phyloP scores from a whole-genome alignment of 2,888 invertebrate genomes.

The Aphidius colemani region DNA sequence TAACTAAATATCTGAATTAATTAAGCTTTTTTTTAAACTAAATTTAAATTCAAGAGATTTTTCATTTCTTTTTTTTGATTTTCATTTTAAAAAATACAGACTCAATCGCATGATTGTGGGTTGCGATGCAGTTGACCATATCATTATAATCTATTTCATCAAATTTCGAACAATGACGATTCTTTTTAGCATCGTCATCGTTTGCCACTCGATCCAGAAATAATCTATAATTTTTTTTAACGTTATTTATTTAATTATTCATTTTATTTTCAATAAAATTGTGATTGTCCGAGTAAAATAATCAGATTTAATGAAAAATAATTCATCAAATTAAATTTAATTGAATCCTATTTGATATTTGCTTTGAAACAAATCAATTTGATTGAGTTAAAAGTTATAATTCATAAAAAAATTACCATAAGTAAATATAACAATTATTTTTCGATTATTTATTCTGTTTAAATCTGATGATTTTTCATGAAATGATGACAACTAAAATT shows the following conservation, averaged over 20 bases:
- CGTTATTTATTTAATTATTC: not conserved
- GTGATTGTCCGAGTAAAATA: not conserved
- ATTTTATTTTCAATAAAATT: not conserved
- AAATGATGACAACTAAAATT: no score
- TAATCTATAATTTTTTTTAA: slow-evolving; percentile 23
- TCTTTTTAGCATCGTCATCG: slow-evolving; percentile 3
- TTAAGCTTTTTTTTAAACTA: no score
- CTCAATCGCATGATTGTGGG: slow-evolving; percentile 33
- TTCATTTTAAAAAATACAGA: slow-evolving; percentile 21
- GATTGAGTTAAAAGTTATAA: no score
- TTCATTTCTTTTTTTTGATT: not conserved
- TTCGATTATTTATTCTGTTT: no score
- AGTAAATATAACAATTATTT: no score
- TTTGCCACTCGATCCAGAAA: slow-evolving; percentile 23
- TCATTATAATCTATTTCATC: slow-evolving; percentile 25
- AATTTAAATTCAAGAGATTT: not conserved
- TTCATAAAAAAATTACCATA: no score
- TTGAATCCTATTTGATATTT: no score
- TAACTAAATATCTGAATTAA: not conserved
- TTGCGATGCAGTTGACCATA: slow-evolving; percentile 31
- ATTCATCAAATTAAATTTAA: no score
- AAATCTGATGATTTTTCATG: no score
- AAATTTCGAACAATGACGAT: slow-evolving; percentile 3
- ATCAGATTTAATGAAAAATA: no score
- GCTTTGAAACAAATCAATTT: no score